These are phyloP conservation scores for Orthosia gracilis DNA, from an alignment of 2,888 invertebrate species.

Conservation along the genomic window DNA sequence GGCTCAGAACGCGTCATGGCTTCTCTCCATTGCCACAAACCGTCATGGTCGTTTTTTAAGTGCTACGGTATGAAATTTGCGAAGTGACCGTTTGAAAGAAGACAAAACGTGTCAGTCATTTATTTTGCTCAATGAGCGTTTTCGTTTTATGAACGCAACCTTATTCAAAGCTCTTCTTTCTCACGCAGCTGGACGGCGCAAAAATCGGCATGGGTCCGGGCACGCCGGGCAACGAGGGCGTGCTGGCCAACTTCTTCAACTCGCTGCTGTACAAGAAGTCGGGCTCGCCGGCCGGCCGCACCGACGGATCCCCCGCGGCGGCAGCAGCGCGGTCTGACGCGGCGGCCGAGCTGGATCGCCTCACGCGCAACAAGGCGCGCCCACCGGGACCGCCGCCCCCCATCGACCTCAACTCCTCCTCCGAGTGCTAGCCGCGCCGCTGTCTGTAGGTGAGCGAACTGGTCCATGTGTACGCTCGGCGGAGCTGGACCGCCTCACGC, in stretches of 20 bases:
- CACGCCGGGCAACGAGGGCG: slow-evolving; percentile 95
- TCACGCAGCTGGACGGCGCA: slow-evolving; percentile 93
- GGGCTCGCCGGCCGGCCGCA: slow-evolving; percentile 92
- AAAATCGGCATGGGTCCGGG: slow-evolving; percentile 93
- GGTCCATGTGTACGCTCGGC: slow-evolving; percentile 95
- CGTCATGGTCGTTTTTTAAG: too few species aligned
- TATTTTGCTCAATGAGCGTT: too few species aligned
- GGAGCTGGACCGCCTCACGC: slow-evolving; percentile 96
- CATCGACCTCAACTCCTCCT: slow-evolving; percentile 90
- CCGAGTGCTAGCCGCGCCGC: slow-evolving; percentile 81
- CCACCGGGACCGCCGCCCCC: slow-evolving; percentile 91
- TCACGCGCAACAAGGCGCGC: slow-evolving; percentile 93
- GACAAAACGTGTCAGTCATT: too few species aligned
- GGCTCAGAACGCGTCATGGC: too few species aligned
- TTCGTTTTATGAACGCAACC: too few species aligned
- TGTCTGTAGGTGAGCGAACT: slow-evolving; percentile 34
- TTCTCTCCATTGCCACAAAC: too few species aligned
- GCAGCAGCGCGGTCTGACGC: slow-evolving; percentile 96
- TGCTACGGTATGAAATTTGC: too few species aligned
- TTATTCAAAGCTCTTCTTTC: too few species aligned
- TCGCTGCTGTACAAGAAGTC: slow-evolving; percentile 98
- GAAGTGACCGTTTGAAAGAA: too few species aligned
- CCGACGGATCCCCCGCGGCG: slow-evolving; percentile 78
- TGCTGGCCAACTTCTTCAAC: slow-evolving; percentile 99
- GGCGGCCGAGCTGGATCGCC: slow-evolving; percentile 97